A percentile compares a stretch with the other conserved stretches of the same genome.
phyloP scores from a whole-genome alignment of 2,113 vertebrate genomes.

The Lota lota region DNA sequence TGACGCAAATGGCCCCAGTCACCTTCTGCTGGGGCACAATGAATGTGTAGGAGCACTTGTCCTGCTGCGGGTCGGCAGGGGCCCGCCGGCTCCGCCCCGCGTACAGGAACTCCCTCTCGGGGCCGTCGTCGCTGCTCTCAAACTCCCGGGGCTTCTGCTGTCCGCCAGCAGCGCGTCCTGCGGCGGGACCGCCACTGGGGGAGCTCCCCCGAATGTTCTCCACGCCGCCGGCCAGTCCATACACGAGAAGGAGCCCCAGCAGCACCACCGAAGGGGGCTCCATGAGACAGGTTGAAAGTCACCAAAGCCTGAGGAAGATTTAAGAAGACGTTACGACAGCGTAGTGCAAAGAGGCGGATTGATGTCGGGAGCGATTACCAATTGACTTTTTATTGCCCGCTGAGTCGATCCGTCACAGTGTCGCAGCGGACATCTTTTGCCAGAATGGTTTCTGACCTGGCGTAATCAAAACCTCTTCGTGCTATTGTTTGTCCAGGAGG shows the following conservation, averaged over 20 bases:
- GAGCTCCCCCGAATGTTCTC: slow-evolving; percentile 50
- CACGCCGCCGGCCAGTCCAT: slow-evolving; percentile 57
- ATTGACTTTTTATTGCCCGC: slow-evolving; percentile 8
- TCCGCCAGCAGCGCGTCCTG: slow-evolving; percentile 4
- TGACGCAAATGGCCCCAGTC: slow-evolving; percentile 95
- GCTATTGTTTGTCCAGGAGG: slow-evolving; percentile 6
- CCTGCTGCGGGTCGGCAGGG: slow-evolving; percentile 73
- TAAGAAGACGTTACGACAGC: slow-evolving; percentile 16
- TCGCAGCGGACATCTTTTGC: background rate
- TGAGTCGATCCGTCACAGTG: slow-evolving; percentile 7
- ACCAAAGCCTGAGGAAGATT: slow-evolving; percentile 47
- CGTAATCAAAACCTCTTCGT: background rate
- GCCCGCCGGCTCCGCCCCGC: slow-evolving; percentile 79
- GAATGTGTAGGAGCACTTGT: slow-evolving; percentile 98
- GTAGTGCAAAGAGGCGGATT: background rate
- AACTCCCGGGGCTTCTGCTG: slow-evolving; percentile 70
- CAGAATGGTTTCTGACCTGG: background rate
- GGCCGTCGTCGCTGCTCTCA: slow-evolving; percentile 74
- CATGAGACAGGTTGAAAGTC: slow-evolving; percentile 60
- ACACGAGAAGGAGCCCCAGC: slow-evolving; percentile 74
- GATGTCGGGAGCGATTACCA: background rate
- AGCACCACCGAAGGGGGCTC: slow-evolving; percentile 63
- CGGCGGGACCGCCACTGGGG: slow-evolving; percentile 28
- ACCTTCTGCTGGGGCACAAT: slow-evolving; percentile 97
- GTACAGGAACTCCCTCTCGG: slow-evolving; percentile 82